A percentile compares a stretch with the other conserved stretches of the same genome.
Evolutionary conservation across 2,797 vertebrate species (phyloP).

Genomic region (Epinephelus awoara): DNA sequence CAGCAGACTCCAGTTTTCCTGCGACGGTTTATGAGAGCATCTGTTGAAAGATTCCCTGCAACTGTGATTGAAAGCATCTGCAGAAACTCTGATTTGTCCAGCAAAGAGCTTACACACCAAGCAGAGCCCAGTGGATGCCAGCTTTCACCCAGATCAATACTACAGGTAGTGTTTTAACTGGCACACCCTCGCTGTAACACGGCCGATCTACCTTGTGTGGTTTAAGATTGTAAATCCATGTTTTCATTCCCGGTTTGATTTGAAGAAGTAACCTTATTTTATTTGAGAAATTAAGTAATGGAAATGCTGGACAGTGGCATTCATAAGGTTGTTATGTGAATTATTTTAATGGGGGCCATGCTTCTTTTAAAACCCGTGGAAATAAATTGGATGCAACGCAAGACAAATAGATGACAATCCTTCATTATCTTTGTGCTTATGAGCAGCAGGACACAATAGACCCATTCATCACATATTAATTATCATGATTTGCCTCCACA

Average conservation of each 20-base stretch:
- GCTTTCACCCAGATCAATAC: slow-evolving; percentile 11
- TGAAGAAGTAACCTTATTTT: neutral
- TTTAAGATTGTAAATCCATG: neutral
- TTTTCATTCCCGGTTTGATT: slow-evolving; percentile 18
- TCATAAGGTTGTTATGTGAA: slow-evolving; percentile 15
- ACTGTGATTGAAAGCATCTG: slow-evolving; percentile 52
- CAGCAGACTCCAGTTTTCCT: slow-evolving; percentile 26
- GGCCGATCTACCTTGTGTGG: neutral
- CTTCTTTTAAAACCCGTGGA: slow-evolving; percentile 15
- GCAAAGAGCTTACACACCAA: slow-evolving; percentile 34
- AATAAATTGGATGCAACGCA: slow-evolving; percentile 36
- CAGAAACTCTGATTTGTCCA: slow-evolving; percentile 40
- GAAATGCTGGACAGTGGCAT: slow-evolving; percentile 14
- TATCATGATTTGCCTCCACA: slow-evolving; percentile 59
- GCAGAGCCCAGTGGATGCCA: slow-evolving; percentile 5
- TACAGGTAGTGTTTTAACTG: slow-evolving; percentile 2
- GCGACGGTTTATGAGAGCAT: slow-evolving; percentile 41
- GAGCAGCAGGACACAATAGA: slow-evolving; percentile 50
- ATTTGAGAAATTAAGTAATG: slow-evolving; percentile 19
- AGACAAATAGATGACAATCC: slow-evolving; percentile 55
- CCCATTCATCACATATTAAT: slow-evolving; percentile 75
- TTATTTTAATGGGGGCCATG: slow-evolving; percentile 13
- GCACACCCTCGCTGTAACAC: neutral
- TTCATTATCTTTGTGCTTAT: slow-evolving; percentile 49
- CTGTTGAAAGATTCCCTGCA: slow-evolving; percentile 36